A percentile compares a stretch with the other conserved stretches of the same genome.
These are phyloP conservation scores for Seira ritae DNA, from an alignment of 2,888 invertebrate species.

Conservation along the genomic window DNA sequence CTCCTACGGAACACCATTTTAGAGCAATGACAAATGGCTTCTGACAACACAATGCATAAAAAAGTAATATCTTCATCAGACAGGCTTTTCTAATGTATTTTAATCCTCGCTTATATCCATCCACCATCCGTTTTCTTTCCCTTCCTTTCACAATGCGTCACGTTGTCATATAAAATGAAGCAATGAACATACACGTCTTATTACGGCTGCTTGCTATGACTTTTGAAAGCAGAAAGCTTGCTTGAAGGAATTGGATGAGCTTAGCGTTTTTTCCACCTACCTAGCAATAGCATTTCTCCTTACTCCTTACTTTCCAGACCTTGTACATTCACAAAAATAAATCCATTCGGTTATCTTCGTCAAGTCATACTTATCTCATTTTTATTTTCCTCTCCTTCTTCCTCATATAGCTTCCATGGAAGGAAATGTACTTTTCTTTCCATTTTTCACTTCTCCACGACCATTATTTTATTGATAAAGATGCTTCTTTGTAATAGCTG, in stretches of 20 bases:
- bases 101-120: neutral
- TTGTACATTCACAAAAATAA: neutral
- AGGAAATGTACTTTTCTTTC: conserved; percentile 33
- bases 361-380: conserved; percentile 11
- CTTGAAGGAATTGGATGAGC: too few relatives aligned
- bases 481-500: neutral
- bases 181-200: neutral
- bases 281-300: too few relatives aligned
- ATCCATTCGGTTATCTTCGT: conserved; percentile 7
- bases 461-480: conserved; percentile 11
- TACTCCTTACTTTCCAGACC: too few relatives aligned
- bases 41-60: conserved; percentile 22
- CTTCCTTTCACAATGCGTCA: neutral
- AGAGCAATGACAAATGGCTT: conserved; percentile 27
- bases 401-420: neutral
- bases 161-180: too few relatives aligned
- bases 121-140: neutral
- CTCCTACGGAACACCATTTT: neutral
- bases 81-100: neutral
- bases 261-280: too few relatives aligned
- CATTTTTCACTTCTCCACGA: conserved; percentile 15
- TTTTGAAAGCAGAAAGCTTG: too few relatives aligned
- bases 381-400: neutral
- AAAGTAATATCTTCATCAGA: conserved; percentile 34
- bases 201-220: too few relatives aligned